phyloP scores from a whole-genome alignment of 2,797 vertebrate species.

The Sebastes nivosus region DNA sequence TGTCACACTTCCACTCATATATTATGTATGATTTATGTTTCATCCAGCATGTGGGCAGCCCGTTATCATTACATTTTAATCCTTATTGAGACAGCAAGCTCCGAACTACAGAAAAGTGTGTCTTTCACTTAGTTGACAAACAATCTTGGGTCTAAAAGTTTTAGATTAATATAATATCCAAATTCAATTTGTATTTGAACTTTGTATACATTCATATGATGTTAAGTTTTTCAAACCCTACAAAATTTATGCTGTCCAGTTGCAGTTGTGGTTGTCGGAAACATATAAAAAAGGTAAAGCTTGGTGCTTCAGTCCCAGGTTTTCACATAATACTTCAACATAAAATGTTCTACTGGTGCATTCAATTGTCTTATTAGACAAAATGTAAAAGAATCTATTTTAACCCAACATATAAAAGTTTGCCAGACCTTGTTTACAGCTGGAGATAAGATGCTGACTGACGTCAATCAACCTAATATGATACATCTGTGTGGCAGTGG shows the following conservation, averaged over 20 bases:
- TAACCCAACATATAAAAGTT: background rate
- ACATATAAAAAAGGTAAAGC: background rate
- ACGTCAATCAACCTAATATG: background rate
- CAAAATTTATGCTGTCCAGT: background rate
- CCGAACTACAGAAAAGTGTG: background rate
- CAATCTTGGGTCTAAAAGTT: background rate
- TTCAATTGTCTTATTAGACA: background rate
- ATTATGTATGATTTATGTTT: conserved; percentile 2
- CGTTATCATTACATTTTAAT: background rate
- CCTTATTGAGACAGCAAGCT: background rate
- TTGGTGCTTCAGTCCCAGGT: background rate
- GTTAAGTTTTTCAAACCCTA: background rate
- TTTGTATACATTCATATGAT: background rate
- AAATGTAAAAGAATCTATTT: background rate
- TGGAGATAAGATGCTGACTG: background rate
- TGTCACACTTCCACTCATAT: background rate
- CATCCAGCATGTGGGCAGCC: background rate
- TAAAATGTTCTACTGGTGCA: background rate
- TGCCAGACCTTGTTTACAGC: background rate
- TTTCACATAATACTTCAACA: background rate
- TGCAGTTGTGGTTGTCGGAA: background rate
- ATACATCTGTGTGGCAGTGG: background rate
- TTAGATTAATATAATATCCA: background rate
- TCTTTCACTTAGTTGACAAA: background rate
- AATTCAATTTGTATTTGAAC: background rate